A percentile compares a stretch with the other conserved stretches of the same genome.
Evolutionary conservation across 2,113 vertebrate species (phyloP).

Genomic region (Corvus hawaiiensis): DNA sequence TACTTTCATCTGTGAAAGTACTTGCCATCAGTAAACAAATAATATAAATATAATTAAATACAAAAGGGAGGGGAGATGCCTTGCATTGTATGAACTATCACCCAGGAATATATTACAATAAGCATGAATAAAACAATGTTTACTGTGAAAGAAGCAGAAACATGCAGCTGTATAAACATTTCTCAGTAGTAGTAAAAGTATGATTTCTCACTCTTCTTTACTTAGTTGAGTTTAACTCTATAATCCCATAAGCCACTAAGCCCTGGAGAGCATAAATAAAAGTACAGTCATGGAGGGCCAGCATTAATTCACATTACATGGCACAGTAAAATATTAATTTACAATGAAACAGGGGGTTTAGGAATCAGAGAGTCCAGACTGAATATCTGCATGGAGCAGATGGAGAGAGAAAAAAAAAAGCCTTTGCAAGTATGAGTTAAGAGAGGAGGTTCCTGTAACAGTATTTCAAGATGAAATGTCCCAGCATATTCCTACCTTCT

Average conservation of each 20-base stretch:
- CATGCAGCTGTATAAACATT: not conserved
- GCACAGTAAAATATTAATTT: not conserved
- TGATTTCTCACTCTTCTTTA: not conserved
- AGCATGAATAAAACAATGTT: constrained; percentile 50
- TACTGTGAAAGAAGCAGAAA: constrained; percentile 26
- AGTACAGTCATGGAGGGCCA: not conserved
- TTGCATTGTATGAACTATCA: constrained; percentile 13
- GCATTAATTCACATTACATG: not conserved
- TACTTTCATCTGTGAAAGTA: constrained; percentile 19
- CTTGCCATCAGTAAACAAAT: constrained; percentile 35
- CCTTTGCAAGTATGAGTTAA: not conserved
- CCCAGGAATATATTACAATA: constrained; percentile 11
- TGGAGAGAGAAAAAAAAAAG: rapidly evolving
- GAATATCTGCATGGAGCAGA: not conserved
- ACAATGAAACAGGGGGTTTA: not conserved
- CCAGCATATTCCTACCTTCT: not conserved
- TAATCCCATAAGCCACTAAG: constrained; percentile 9
- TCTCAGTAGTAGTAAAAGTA: not conserved
- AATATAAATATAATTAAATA: constrained; percentile 22
- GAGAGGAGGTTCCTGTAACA: not conserved
- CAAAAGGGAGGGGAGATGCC: not conserved
- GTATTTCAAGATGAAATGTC: not conserved
- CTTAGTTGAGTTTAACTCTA: not conserved
- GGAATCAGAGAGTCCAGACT: not conserved
- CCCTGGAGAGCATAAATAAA: not conserved